phyloP scores from a whole-genome alignment of 2,113 vertebrate genomes.

The Mastomys natalensis region DNA sequence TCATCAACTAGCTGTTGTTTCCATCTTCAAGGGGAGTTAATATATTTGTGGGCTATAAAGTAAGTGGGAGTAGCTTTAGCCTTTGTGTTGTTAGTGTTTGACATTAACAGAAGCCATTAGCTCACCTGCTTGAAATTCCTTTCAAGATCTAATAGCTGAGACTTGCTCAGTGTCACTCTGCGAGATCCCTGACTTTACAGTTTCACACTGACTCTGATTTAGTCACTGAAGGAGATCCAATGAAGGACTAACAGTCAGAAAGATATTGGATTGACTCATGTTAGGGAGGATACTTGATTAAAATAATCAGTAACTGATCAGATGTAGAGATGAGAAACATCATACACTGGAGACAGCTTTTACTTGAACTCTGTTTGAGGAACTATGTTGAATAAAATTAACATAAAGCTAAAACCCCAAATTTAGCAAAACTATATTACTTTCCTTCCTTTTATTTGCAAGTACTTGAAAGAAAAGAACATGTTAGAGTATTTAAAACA shows the following conservation, averaged over 20 bases:
- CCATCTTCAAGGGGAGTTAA: conserved; percentile 25
- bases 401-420: not conserved
- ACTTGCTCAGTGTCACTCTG: not conserved
- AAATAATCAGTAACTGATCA: not conserved
- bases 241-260: not conserved
- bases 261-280: not conserved
- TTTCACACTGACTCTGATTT: not conserved
- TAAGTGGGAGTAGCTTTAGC: not conserved
- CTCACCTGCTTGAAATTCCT: conserved; percentile 46
- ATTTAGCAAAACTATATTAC: not conserved
- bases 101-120: conserved; percentile 16
- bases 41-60: not conserved
- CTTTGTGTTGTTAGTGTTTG: conserved; percentile 16
- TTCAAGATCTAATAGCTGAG: not conserved
- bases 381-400: not conserved
- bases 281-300: not conserved
- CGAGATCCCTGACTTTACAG: not conserved
- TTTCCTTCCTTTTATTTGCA: not conserved
- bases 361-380: not conserved
- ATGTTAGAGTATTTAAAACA: not conserved
- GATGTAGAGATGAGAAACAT: not conserved
- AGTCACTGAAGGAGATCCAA: not conserved
- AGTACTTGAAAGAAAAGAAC: not conserved
- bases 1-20: not conserved
- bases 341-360: not conserved